A percentile compares a stretch with the other conserved stretches of the same genome.
Conservation (phyloP, 2,113 vertebrate genomes). For the Hymenochirus boettgeri region DNA sequence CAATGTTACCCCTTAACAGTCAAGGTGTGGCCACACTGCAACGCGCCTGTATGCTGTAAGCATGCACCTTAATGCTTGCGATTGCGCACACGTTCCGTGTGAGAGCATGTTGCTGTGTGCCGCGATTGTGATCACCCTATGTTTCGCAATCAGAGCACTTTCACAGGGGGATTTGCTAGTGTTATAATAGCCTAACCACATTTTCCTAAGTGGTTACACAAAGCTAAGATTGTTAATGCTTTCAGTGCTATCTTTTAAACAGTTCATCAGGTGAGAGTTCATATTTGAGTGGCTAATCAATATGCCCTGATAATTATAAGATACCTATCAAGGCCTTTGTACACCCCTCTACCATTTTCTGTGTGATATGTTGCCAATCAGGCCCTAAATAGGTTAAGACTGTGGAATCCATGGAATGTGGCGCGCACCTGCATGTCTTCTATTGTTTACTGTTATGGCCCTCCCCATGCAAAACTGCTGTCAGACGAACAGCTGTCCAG, state of each 20-base stretch:
- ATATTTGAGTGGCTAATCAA: constrained; percentile 7
- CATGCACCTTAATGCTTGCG: too few species aligned
- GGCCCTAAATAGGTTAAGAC: constrained; percentile 29
- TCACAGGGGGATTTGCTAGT: too few species aligned
- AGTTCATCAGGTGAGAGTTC: constrained; percentile 27
- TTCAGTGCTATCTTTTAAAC: background rate
- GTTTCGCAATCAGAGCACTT: too few species aligned
- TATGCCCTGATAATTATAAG: constrained; percentile 5
- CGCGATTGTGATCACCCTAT: too few species aligned
- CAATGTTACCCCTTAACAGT: too few species aligned
- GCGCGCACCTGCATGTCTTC: constrained; percentile 28
- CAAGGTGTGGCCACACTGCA: too few species aligned
- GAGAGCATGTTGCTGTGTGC: too few species aligned
- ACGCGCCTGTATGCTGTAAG: too few species aligned
- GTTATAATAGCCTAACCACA: too few species aligned
- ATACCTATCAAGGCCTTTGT: constrained; percentile 25
- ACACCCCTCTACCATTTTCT: constrained; percentile 11
- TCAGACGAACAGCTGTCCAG: constrained; percentile 21
- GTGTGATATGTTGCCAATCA: constrained; percentile 27
- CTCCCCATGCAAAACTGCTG: constrained; percentile 15
- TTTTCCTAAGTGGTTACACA: too few species aligned
- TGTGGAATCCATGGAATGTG: constrained; percentile 31
- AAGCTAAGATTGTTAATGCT: too few species aligned
- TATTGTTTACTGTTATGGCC: constrained; percentile 22
- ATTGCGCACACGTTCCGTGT: too few species aligned